phyloP scores from a whole-genome alignment of 2,797 vertebrate genomes.

The Nannoperca australis region DNA sequence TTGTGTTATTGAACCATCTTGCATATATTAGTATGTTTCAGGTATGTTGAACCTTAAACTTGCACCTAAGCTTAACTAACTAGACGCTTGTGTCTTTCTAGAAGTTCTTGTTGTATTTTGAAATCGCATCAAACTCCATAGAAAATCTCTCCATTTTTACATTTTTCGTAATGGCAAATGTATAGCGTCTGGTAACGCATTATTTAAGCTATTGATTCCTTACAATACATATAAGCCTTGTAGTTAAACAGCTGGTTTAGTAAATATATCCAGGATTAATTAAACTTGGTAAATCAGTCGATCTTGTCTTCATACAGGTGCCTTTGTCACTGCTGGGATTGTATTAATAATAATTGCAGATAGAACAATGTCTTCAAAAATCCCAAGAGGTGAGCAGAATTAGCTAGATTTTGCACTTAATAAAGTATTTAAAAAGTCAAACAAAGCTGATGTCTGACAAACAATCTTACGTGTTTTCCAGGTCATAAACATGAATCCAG shows the following conservation, averaged over 20 bases:
- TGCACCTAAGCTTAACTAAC: neutral
- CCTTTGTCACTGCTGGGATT: neutral
- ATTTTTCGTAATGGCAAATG: too few species aligned
- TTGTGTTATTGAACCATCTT: neutral
- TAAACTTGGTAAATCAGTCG: neutral
- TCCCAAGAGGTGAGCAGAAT: slow-evolving; percentile 67
- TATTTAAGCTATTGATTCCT: neutral
- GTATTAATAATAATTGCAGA: neutral
- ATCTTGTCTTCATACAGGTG: slow-evolving; percentile 29
- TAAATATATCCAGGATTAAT: neutral
- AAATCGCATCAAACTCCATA: slow-evolving; percentile 5
- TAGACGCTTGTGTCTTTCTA: neutral
- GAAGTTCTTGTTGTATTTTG: neutral
- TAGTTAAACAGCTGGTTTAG: neutral
- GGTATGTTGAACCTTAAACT: neutral
- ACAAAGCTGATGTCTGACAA: neutral
- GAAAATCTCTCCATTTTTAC: neutral
- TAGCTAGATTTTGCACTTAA: neutral
- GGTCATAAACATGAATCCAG: slow-evolving; percentile 62
- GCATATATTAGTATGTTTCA: neutral
- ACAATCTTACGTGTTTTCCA: slow-evolving; percentile 9
- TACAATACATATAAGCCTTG: neutral
- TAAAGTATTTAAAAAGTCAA: neutral
- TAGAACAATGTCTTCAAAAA: slow-evolving; percentile 72
- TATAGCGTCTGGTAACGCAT: neutral